Evolutionary conservation across 2,888 invertebrate species (phyloP), one percentile per base, ranked within the genome.

Genomic region (Caenorhabditis becei): DNA sequence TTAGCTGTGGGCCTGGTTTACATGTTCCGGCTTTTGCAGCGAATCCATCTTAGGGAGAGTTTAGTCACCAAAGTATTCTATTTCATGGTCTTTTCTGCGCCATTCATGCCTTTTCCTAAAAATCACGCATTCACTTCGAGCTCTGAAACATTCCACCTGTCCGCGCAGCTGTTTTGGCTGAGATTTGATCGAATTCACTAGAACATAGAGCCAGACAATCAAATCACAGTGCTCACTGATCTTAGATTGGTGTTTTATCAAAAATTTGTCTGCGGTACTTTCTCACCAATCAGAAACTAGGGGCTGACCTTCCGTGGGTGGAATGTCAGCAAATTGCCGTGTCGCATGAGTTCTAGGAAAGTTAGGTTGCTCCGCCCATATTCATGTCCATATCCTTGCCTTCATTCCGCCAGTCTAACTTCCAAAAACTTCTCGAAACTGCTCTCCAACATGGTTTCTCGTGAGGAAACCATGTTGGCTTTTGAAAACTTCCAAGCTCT

Each of bases 61-160:
- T 66, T 61, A 75, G 61, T 61, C 66, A 41, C 7, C 74, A 61
- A 51, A 66, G 75, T 75, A 75, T 75, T 75, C 53, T 11, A 51
- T 75, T 75, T 66, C 75, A 67, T 37, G 41, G 65, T 24, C 35
- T 23, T 53, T 61, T 44, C 35, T 54, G 44, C 35, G 35, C 41
- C 54, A 53, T 61, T 53, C 66, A 66, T 54, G 53, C 35, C 24
- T 26, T 37, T 54, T 20, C 2, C 11, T 51, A 24, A 32, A 70
- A n/a, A 74, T 59, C 32, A 32, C n/a, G 35, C 47, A 56, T 23
- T 56, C 32, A 7, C 11, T 44, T 44, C n/a, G 7, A 54, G 3
- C 24, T 11, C 18, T 16, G 35, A 24, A 35, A 67, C 47, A 28
- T 35, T 14, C 18, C 51, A 18, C 20, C 24, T 54, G n/a, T 54